Conservation (phyloP, 2,888 invertebrate species). For the Eupithecia tripunctaria region DNA sequence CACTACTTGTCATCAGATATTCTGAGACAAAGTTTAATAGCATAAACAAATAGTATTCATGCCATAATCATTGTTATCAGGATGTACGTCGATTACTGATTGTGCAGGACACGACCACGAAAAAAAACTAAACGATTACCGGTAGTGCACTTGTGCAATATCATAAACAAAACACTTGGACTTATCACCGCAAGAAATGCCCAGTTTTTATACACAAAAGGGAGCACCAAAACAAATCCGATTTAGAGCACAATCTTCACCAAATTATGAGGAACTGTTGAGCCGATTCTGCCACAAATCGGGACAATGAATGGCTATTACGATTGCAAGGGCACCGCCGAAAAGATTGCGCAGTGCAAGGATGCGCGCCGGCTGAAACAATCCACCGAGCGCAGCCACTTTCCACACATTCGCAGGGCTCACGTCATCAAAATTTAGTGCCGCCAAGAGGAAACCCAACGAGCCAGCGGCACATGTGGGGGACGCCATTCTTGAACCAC, state of each 20-base stretch:
- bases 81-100: constrained; percentile 8
- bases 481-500: constrained; percentile 90
- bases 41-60: neutral
- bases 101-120: constrained; percentile 17
- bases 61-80: constrained; percentile 4
- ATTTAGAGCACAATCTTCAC: constrained; percentile 18
- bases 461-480: constrained; percentile 87
- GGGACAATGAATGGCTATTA: constrained; percentile 78
- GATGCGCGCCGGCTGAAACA: constrained; percentile 59
- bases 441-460: constrained; percentile 73
- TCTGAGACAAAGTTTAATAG: neutral
- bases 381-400: constrained; percentile 55
- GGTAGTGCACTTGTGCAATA: constrained; percentile 55
- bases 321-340: constrained; percentile 64
- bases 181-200: constrained; percentile 53
- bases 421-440: constrained; percentile 75
- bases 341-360: constrained; percentile 44
- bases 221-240: constrained; percentile 23
- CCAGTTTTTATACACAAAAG: constrained; percentile 41
- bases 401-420: constrained; percentile 64
- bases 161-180: constrained; percentile 78
- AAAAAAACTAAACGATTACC: constrained; percentile 23
- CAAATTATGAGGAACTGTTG: constrained; percentile 50
- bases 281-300: constrained; percentile 67
- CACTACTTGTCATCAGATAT: neutral